These are phyloP conservation scores for Callipepla californica DNA, from an alignment of 2,113 vertebrate genomes.

Conservation along the genomic window DNA sequence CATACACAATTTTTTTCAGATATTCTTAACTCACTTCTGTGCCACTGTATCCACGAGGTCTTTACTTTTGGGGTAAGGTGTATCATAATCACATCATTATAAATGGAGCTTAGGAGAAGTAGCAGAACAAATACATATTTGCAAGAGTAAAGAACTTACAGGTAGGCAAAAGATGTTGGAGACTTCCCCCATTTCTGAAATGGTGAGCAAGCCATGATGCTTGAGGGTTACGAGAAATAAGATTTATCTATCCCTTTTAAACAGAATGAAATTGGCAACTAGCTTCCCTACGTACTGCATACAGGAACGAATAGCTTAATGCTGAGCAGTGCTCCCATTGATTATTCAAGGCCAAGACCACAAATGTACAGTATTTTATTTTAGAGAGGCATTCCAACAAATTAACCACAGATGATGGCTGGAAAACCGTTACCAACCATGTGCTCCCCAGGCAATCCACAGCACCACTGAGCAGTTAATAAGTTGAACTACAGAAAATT, in stretches of 20 bases:
- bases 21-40: neutral
- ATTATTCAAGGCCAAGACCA: neutral
- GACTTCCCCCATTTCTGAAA: neutral
- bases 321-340: neutral
- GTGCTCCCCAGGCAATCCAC: neutral
- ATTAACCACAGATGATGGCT: accelerated
- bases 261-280: neutral
- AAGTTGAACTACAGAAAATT: neutral
- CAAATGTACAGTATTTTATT: neutral
- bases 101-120: neutral
- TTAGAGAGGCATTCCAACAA: neutral
- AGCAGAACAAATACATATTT: neutral
- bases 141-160: neutral
- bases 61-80: neutral
- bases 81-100: neutral
- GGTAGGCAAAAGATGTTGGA: neutral
- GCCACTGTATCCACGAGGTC: neutral
- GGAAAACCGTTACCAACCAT: neutral
- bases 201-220: neutral
- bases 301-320: constrained; percentile 22
- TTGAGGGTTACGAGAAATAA: neutral
- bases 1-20: neutral
- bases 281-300: constrained; percentile 32
- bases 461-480: neutral
- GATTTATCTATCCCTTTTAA: constrained; percentile 4